A percentile compares a stretch with the other conserved stretches of the same genome.
These are phyloP conservation scores for Mayetiola destructor DNA, from an alignment of 2,888 invertebrate genomes.

Conservation along the genomic window DNA sequence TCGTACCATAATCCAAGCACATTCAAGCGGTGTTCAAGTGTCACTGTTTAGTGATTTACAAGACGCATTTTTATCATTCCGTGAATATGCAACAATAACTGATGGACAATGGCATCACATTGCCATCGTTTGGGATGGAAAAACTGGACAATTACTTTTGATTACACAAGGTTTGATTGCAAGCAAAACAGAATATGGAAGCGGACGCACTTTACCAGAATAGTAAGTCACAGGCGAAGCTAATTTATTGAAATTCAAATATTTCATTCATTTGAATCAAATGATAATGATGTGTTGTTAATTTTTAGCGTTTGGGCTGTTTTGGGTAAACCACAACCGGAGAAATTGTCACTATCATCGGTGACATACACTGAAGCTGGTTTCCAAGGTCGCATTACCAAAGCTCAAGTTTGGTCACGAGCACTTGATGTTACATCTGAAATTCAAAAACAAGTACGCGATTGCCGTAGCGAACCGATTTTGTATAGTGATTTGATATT, in stretches of 20 bases:
- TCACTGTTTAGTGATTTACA: conserved; percentile 77
- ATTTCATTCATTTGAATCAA: conserved; percentile 4
- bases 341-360: conserved; percentile 33
- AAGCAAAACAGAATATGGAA: conserved; percentile 81
- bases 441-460: conserved; percentile 84
- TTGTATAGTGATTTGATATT: conserved; percentile 70
- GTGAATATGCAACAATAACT: conserved; percentile 83
- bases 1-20: conserved; percentile 75
- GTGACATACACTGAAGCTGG: conserved; percentile 67
- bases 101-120: conserved; percentile 96
- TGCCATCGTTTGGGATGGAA: conserved; percentile 88
- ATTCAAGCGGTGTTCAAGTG: conserved; percentile 84
- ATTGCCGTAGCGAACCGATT: conserved; percentile 83
- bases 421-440: conserved; percentile 83
- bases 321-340: conserved; percentile 74
- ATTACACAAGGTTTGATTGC: conserved; percentile 94
- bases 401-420: conserved; percentile 87
- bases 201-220: conserved; percentile 64
- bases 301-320: conserved; percentile 76
- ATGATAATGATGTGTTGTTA: conserved; percentile 4
- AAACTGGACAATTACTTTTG: conserved; percentile 71
- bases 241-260: not conserved
- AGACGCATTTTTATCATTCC: conserved; percentile 79
- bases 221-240: conserved; percentile 46
- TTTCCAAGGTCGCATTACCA: conserved; percentile 90